These are phyloP conservation scores for Ctenomys sociabilis DNA, from an alignment of 2,113 vertebrate genomes.

Conservation along the genomic window DNA sequence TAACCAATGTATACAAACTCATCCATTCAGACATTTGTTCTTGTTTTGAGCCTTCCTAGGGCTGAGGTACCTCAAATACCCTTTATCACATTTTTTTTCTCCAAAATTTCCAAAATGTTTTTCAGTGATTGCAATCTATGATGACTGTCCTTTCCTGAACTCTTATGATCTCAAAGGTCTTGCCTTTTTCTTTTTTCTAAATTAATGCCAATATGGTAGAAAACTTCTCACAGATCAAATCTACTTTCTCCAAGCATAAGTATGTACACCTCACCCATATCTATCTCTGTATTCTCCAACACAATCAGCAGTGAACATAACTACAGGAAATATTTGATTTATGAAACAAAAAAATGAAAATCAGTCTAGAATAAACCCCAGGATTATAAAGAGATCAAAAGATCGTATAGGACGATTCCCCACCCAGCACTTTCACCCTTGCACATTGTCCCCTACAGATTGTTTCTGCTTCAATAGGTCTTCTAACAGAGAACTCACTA, in stretches of 20 bases:
- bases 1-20: conserved; percentile 39
- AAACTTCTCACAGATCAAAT: not conserved
- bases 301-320: not conserved
- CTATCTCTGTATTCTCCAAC: not conserved
- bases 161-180: not conserved
- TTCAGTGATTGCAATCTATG: not conserved
- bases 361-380: not conserved
- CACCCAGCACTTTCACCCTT: not conserved
- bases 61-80: conserved; percentile 26
- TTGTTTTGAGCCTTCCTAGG: conserved; percentile 2
- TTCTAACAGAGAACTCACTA: not conserved
- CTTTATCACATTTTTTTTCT: not conserved
- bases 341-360: conserved; percentile 36
- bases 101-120: not conserved
- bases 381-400: conserved; percentile 10
- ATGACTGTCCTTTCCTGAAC: not conserved
- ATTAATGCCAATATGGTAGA: not conserved
- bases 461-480: not conserved
- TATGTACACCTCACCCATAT: not conserved
- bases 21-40: conserved; percentile 64
- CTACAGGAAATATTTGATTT: not conserved
- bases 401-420: not conserved
- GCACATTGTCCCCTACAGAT: not conserved
- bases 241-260: not conserved
- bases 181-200: not conserved